These are phyloP conservation scores for Phoeniculus purpureus DNA, from an alignment of 2,797 vertebrate species.

Conservation along the genomic window DNA sequence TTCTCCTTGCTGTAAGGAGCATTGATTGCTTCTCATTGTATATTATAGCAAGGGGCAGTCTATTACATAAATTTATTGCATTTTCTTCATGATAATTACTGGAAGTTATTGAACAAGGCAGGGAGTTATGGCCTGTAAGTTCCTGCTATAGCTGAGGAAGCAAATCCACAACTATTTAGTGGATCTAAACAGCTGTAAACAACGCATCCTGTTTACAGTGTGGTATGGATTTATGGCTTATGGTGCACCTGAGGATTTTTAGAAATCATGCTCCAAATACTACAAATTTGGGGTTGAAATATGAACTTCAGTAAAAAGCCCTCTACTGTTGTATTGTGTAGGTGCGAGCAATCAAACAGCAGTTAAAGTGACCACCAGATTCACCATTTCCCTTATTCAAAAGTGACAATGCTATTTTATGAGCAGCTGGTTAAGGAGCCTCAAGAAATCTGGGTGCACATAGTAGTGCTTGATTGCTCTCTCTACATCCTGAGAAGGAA, in stretches of 20 bases:
- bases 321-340: neutral
- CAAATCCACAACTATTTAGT: slow-evolving; percentile 79
- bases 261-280: slow-evolving; percentile 23
- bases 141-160: slow-evolving; percentile 78
- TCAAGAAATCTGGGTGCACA: slow-evolving; percentile 24
- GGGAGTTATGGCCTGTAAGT: slow-evolving; percentile 78
- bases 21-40: slow-evolving; percentile 82
- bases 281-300: slow-evolving; percentile 41
- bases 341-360: slow-evolving; percentile 14
- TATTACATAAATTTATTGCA: slow-evolving; percentile 82
- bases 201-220: slow-evolving; percentile 70
- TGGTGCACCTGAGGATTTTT: slow-evolving; percentile 45
- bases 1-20: slow-evolving; percentile 80
- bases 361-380: slow-evolving; percentile 12
- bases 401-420: slow-evolving; percentile 31
- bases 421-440: slow-evolving; percentile 19
- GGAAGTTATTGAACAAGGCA: slow-evolving; percentile 83
- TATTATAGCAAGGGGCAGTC: slow-evolving; percentile 81
- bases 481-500: slow-evolving; percentile 24
- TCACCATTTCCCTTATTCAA: slow-evolving; percentile 43
- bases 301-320: slow-evolving; percentile 26
- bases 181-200: slow-evolving; percentile 77
- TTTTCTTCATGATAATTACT: slow-evolving; percentile 84
- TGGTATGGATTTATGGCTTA: slow-evolving; percentile 69
- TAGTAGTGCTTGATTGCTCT: slow-evolving; percentile 7